Percentiles rank a stretch among this genome's conserved stretches.
These are phyloP conservation scores for Chrysopilus asiliformis DNA, from an alignment of 2,888 invertebrate species.

Conservation along the genomic window DNA sequence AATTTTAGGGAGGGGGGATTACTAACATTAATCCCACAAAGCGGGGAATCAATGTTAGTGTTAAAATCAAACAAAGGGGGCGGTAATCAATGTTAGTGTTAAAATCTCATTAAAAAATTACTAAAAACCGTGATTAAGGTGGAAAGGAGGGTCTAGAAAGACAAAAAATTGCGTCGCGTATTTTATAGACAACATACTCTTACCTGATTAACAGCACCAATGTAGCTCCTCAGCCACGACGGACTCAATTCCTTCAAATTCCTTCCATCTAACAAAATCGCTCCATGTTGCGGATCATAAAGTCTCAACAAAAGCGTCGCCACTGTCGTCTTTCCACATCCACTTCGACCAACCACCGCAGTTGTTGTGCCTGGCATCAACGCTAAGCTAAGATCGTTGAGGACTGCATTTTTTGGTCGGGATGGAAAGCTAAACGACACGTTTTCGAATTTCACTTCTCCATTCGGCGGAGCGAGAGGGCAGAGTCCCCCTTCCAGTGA, in stretches of 20 bases:
- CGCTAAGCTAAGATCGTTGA: constrained; percentile 51
- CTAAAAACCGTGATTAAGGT: too few species aligned
- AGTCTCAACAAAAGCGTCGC: constrained; percentile 68
- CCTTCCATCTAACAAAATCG: constrained; percentile 59
- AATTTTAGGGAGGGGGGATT: too few species aligned
- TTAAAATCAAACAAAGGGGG: too few species aligned
- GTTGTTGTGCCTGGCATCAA: constrained; percentile 57
- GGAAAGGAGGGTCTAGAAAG: too few species aligned
- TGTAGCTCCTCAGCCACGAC: constrained; percentile 68
- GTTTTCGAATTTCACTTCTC: constrained; percentile 61
- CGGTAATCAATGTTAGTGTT: too few species aligned
- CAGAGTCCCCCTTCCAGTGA: constrained; percentile 42
- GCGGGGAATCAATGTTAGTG: too few species aligned
- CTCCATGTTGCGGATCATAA: constrained; percentile 69
- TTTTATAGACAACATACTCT: too few species aligned
- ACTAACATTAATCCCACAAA: too few species aligned
- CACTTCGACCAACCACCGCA: constrained; percentile 79
- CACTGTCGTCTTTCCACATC: constrained; percentile 90
- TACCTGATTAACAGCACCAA: constrained; percentile 77
- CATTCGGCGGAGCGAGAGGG: constrained; percentile 25
- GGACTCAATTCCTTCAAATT: constrained; percentile 67
- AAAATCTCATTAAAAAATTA: too few species aligned
- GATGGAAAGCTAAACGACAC: constrained; percentile 62
- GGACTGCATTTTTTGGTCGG: constrained; percentile 42
- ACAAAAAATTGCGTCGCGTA: too few species aligned